These are phyloP conservation scores for Acholoe squamosa DNA, from an alignment of 2,888 invertebrate species.

Conservation along the genomic window DNA sequence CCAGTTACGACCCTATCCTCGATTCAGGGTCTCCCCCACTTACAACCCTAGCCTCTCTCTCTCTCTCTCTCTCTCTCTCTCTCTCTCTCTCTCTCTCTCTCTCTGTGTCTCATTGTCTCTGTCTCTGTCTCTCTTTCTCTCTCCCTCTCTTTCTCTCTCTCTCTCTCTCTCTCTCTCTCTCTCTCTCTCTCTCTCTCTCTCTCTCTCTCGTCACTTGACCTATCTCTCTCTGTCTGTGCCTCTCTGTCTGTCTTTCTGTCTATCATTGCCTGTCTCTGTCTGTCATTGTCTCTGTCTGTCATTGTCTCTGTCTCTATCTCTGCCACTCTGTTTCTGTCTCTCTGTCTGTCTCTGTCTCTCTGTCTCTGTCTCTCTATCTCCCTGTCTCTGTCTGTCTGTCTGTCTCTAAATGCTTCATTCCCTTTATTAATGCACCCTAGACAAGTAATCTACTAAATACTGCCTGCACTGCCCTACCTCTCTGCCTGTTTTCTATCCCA, in stretches of 20 bases:
- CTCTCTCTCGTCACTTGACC: neutral
- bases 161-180: neutral
- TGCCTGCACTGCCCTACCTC: no score
- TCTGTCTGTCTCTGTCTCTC: neutral
- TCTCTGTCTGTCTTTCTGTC: neutral
- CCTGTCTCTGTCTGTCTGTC: slow-evolving; percentile 5
- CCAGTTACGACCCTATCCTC: no score
- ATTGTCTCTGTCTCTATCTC: neutral
- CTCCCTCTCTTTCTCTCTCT: neutral
- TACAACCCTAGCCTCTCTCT: no score
- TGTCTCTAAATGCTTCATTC: no score
- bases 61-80: no score
- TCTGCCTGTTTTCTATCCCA: no score
- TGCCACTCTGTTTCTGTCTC: neutral
- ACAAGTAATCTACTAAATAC: no score
- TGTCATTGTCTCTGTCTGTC: neutral
- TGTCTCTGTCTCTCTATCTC: neutral
- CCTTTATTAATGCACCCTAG: no score
- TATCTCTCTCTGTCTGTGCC: neutral
- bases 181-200: neutral
- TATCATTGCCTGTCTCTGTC: neutral
- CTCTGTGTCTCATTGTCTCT: no score
- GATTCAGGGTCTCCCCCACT: no score
- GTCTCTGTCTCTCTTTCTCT: neutral
- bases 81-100: no score